Conservation (phyloP, 1,140 invertebrate species). For the Triops cancriformis region DNA sequence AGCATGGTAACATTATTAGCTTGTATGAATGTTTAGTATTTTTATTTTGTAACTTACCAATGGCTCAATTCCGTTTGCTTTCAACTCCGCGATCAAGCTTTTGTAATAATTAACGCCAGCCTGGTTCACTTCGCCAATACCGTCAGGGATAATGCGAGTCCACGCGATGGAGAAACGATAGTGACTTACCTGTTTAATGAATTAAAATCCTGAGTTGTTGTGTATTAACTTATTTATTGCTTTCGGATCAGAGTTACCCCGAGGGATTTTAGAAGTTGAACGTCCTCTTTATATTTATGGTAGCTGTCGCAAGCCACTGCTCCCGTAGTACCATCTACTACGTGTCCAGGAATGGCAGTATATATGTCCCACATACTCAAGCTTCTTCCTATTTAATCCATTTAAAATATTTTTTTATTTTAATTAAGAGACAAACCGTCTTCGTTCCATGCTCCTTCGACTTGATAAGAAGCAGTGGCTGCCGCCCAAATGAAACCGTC, state of each 20-base stretch:
- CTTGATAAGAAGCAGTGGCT: conserved; percentile 42
- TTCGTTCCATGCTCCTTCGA: conserved; percentile 41
- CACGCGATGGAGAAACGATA: conserved; percentile 36
- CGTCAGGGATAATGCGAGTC: conserved; percentile 36
- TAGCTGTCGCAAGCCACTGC: conserved; percentile 52
- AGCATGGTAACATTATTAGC: no score
- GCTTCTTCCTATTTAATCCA: conserved; percentile 33
- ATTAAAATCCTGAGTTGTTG: no score
- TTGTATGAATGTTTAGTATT: background rate
- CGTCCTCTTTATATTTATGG: conserved; percentile 44
- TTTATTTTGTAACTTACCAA: conserved; percentile 17
- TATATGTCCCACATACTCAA: conserved; percentile 48
- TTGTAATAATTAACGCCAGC: conserved; percentile 38
- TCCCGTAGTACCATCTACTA: conserved; percentile 42
- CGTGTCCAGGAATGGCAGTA: conserved; percentile 37
- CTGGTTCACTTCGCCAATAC: conserved; percentile 32
- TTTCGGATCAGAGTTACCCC: no score
- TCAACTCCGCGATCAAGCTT: conserved; percentile 32
- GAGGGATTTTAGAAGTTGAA: conserved; percentile 41
- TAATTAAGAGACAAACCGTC: conserved; percentile 34
- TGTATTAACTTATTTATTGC: no score
- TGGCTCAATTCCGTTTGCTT: conserved; percentile 31
- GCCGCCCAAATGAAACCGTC: conserved; percentile 39
- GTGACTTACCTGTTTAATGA: conserved; percentile 17
- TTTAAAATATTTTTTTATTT: background rate